A percentile compares a stretch with the other conserved stretches of the same genome.
Conservation (phyloP, 2,797 vertebrate species). For the Lates japonicus region DNA sequence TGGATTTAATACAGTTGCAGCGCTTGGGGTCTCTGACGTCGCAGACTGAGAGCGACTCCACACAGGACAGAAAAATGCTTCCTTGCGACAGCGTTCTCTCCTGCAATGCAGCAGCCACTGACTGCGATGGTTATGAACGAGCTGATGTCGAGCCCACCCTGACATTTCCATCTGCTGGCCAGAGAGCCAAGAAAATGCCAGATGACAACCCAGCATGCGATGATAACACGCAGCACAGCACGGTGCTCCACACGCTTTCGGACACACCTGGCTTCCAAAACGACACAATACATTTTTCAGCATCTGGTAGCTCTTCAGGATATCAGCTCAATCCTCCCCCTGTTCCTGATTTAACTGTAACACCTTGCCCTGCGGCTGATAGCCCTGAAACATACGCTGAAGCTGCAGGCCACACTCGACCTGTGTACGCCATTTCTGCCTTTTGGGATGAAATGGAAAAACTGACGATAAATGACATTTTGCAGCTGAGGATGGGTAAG, state of each 20-base stretch:
- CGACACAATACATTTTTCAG: conserved; percentile 17
- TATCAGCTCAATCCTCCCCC: conserved; percentile 17
- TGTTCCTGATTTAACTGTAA: conserved; percentile 53
- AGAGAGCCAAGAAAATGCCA: conserved; percentile 46
- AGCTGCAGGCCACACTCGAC: conserved; percentile 57
- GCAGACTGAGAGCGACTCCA: conserved; percentile 3
- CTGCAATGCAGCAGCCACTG: conserved; percentile 1
- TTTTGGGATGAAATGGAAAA: conserved; percentile 91
- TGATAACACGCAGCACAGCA: conserved; percentile 25
- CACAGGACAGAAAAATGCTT: neutral
- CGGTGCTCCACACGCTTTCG: neutral
- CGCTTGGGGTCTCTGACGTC: conserved; percentile 13
- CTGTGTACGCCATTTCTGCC: conserved; percentile 84
- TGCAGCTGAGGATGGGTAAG: conserved; percentile 77
- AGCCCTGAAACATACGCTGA: conserved; percentile 67
- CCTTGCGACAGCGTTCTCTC: neutral
- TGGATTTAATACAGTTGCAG: neutral
- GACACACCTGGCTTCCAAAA: conserved; percentile 29
- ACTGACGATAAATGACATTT: conserved; percentile 87
- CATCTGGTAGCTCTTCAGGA: conserved; percentile 33
- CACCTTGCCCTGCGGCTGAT: conserved; percentile 42
- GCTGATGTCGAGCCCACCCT: neutral
- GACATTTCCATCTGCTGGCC: conserved; percentile 43
- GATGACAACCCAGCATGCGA: conserved; percentile 34
- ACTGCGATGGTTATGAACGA: conserved; percentile 32